Evolutionary conservation across 2,113 vertebrate species (phyloP).

Genomic region (Paraplagusia blochii): DNA sequence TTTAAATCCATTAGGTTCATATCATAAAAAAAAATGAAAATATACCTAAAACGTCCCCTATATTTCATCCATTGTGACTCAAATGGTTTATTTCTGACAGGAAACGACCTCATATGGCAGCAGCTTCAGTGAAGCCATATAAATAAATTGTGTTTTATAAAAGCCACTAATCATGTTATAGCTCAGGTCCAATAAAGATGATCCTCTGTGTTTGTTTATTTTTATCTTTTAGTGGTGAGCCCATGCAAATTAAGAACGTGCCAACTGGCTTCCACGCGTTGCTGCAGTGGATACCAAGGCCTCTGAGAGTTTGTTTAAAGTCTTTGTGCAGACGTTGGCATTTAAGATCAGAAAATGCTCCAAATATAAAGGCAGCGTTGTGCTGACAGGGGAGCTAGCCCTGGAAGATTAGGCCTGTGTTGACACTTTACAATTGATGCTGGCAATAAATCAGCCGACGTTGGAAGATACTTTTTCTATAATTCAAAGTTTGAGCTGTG

Average conservation of each 20-base stretch:
- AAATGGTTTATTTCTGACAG: too few relatives aligned
- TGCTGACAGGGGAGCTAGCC: constrained; percentile 9
- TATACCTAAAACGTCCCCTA: too few relatives aligned
- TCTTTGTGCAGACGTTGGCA: constrained; percentile 8
- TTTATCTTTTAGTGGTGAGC: constrained; percentile 18
- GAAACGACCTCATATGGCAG: too few relatives aligned
- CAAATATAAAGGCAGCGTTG: constrained; percentile 17
- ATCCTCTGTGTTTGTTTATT: constrained; percentile 13
- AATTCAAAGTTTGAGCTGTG: constrained; percentile 7
- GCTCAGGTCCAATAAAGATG: constrained; percentile 9
- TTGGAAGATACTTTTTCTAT: neutral
- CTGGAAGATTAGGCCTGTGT: constrained; percentile 22
- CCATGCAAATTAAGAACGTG: neutral
- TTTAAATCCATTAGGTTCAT: too few relatives aligned
- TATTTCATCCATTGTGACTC: too few relatives aligned
- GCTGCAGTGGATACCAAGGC: constrained; percentile 5
- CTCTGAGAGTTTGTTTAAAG: constrained; percentile 10
- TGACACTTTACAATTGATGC: constrained; percentile 13
- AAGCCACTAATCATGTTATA: neutral
- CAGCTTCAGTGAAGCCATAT: too few relatives aligned
- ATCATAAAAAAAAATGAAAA: too few relatives aligned
- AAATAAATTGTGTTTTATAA: too few relatives aligned
- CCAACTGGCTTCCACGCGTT: constrained; percentile 1
- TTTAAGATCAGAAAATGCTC: constrained; percentile 19
- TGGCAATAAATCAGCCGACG: constrained; percentile 9